phyloP scores from a whole-genome alignment of 1,140 invertebrate species.

The Listronotus bonariensis region DNA sequence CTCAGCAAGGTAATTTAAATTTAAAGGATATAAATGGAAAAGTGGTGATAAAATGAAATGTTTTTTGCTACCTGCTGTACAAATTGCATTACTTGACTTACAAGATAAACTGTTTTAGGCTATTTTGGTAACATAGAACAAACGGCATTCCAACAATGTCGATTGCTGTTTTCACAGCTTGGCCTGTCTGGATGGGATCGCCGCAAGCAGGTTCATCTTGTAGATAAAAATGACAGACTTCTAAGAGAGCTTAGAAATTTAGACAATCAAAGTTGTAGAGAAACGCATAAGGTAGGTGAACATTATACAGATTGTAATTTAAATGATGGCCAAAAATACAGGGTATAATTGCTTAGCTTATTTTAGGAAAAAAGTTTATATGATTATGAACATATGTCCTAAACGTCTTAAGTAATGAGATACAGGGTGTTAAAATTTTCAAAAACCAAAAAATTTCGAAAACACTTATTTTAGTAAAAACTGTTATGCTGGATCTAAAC shows the following conservation, averaged over 20 bases:
- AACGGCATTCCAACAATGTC: slow-evolving; percentile 80
- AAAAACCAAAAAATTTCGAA: too few species aligned
- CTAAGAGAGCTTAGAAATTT: slow-evolving; percentile 90
- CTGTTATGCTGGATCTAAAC: too few species aligned
- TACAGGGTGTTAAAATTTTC: too few species aligned
- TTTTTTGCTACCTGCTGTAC: too few species aligned
- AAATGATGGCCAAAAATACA: too few species aligned
- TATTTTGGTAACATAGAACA: slow-evolving; percentile 48
- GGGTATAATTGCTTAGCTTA: too few species aligned
- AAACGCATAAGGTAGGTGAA: slow-evolving; percentile 93
- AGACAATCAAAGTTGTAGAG: slow-evolving; percentile 88
- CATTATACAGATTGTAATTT: not conserved
- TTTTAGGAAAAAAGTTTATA: too few species aligned
- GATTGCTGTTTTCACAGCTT: slow-evolving; percentile 86
- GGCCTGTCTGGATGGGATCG: slow-evolving; percentile 90
- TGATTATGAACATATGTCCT: too few species aligned
- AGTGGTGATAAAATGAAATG: slow-evolving; percentile 6
- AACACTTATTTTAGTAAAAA: too few species aligned
- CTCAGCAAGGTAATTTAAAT: slow-evolving; percentile 25
- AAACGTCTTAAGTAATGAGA: too few species aligned
- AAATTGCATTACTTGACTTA: not conserved
- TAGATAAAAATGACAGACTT: slow-evolving; percentile 89
- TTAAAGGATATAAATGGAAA: slow-evolving; percentile 3
- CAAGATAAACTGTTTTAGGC: slow-evolving; percentile 28
- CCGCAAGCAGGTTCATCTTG: slow-evolving; percentile 79